Base-by-base conservation (phyloP, 2,888 invertebrate species). In the Synanthedon vespiformis region DNA sequence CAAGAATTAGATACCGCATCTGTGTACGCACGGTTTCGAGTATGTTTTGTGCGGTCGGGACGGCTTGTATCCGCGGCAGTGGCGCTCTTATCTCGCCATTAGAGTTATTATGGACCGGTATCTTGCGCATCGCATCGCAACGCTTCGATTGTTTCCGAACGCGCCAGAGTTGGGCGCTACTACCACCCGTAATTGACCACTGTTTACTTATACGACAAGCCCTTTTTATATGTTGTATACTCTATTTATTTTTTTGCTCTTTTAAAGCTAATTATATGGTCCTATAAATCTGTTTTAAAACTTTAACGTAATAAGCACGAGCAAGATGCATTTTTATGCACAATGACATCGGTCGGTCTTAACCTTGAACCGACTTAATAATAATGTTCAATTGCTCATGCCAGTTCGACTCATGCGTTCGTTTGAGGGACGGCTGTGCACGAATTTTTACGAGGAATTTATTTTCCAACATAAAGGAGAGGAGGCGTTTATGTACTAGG, bases 141-240 rank as follows among this genome's bases (percentile, higher is more conserved):
- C 83, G 83, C 82, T 80, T 81, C 86, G 84, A 85, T 85, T 86
- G 86, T 86, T 85, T 80, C 83, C 73, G 79, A 81, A 77, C 76
- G 75, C 77, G 77, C 81, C 74, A 75, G 71, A 76, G 72, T 72
- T 76, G 74, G 70, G 72, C 79, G 77, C 77, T 77, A 79, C 78
- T 27, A 27, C 27, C 27, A 27, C 65, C 74, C 74, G 74, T 86
- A 86, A 87, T 86, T 87, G 86, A 85, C 83, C 84, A 83, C 82
- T 84, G 85, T 86, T 86, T 85, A 82, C 83, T 78, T 80, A 75
- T 70, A 72, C 72, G 68, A 72, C 73, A 71, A 77, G 75, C 70
- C 79, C 34, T 34, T 34, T 82, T 80, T 80, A 77, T 75, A 71
- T 71, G 70, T 67, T 68, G 70, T 34, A 34, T 34, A 34, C 70